Base-by-base conservation (phyloP, 2,888 invertebrate species). In the Rosalia funebris region DNA sequence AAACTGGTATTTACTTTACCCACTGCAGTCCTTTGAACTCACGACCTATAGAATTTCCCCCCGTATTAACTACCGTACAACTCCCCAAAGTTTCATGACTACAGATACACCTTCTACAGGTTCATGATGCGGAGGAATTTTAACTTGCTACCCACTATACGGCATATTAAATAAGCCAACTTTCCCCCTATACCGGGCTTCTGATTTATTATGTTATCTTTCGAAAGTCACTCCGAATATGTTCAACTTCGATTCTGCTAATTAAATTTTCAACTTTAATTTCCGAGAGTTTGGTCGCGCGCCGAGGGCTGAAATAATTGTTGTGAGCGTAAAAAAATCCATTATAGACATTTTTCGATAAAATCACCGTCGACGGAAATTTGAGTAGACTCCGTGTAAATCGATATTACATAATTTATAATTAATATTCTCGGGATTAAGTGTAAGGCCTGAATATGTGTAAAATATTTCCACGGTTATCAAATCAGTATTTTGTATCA, bases 181-280 rank as follows among this genome's bases (percentile, higher is more conserved):
- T 17, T 19, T 41, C 41, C 41, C 41, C 41, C 16, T 17, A 41
- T 41, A 16, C 11, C 3, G 17, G 11, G 39, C 10, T 19, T 4
- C 41, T 16, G 12, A 44, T 44, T 44, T 20, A 7, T 16, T 44
- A 14, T 9, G 11, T 19, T 25, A 12, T 44, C 44, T 14, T 17
- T 25, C 11, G 20, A 25, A 44, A 44, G 14, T 44, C 11, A 20
- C 14, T 17, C 12, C n/a, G 11, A 44, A 44, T 25, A 44, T 19
- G 44, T 19, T 44, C 12, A 44, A 44, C 20, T 44, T 44, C 44
- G 44, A 44, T 20, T 11, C 12, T 44, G 25, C 25, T 44, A 44
- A 44, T 44, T 44, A 44, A 44, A 44, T 44, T 44, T 25, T 12
- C 44, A 44, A 5, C 44, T 25, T 44, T 44, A 44, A 44, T 44